These are phyloP conservation scores for Hemicordylus capensis DNA, from an alignment of 2,113 vertebrate species.

Conservation along the genomic window DNA sequence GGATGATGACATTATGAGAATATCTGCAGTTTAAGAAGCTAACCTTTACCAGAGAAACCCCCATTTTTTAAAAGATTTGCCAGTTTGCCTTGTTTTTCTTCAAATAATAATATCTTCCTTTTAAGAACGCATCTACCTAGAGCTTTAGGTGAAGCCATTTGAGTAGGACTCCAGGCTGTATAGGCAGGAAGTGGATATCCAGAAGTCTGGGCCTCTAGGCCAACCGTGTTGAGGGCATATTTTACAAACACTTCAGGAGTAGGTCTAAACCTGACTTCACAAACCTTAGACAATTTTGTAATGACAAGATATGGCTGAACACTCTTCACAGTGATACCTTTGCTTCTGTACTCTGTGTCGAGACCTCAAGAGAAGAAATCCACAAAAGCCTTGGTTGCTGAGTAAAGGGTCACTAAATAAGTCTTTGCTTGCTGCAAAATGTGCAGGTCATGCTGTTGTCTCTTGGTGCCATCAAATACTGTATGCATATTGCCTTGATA, in stretches of 20 bases:
- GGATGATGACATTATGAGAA: neutral
- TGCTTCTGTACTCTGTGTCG: no score
- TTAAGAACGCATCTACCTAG: conserved; percentile 60
- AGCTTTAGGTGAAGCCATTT: conserved; percentile 66
- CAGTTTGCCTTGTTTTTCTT: conserved; percentile 90
- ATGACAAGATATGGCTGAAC: conserved; percentile 88
- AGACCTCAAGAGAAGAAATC: no score
- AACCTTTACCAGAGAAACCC: neutral
- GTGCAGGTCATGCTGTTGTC: neutral
- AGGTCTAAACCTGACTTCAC: conserved; percentile 80
- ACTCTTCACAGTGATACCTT: conserved; percentile 76
- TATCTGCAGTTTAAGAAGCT: neutral
- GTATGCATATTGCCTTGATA: neutral
- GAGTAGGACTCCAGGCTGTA: conserved; percentile 83
- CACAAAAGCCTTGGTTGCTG: no score
- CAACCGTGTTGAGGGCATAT: conserved; percentile 86
- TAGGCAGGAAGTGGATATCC: conserved; percentile 88
- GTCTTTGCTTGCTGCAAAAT: neutral
- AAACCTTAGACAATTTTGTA: conserved; percentile 89
- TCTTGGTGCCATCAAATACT: neutral
- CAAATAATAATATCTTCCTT: conserved; percentile 76
- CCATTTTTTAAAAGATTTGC: no score
- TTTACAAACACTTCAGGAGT: conserved; percentile 82
- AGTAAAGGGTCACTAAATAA: neutral
- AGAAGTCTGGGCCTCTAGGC: conserved; percentile 83